Evolutionary conservation across 2,888 invertebrate genomes (phyloP), one percentile per base, ranked within the genome.

Genomic region (Zeuzera pyrina): DNA sequence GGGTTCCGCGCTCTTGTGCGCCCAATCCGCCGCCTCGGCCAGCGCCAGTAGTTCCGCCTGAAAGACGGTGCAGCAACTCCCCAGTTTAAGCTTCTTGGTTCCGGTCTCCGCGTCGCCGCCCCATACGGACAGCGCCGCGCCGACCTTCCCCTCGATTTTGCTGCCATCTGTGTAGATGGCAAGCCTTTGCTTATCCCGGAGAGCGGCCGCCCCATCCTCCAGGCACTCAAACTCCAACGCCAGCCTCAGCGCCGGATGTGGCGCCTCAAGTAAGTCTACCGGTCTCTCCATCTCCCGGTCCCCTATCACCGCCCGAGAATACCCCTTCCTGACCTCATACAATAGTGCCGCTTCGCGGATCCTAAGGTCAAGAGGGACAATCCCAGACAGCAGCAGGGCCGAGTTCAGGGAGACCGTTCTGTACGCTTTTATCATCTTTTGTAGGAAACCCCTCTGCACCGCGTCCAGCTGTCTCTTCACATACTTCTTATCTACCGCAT

Each of bases 281-380:
- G 8, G 5, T 23, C 26, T 7, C 21, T 33, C 12, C 15, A 11
- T 19, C 19, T 29, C n/a, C n/a, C n/a, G n/a, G n/a, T n/a, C n/a
- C n/a, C n/a, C n/a, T n/a, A n/a, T n/a, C n/a, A n/a, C n/a, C n/a
- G n/a, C n/a, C n/a, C n/a, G n/a, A n/a, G n/a, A n/a, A n/a, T n/a
- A n/a, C n/a, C n/a, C n/a, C n/a, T 7, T 42, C 22, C 33, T 38
- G 3, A 19, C 15, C n/a, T 28, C 11, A 10, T 33, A 43, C 1
- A 43, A 29, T 1, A 2, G 12, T 1, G 38, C 39, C 1, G 34
- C 29, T 28, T 51, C 47, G 6, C 14, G 23, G 0, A 47, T 29
- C 15, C 46, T 29, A 0, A 48, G 29, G 33, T 50, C 46, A 1
- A 47, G 30, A 1, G 46, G 42, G 2, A 47, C 35, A 1, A 47